These are phyloP conservation scores for Hippopotamyrus pictus DNA, from an alignment of 2,797 vertebrate species.

Conservation along the genomic window DNA sequence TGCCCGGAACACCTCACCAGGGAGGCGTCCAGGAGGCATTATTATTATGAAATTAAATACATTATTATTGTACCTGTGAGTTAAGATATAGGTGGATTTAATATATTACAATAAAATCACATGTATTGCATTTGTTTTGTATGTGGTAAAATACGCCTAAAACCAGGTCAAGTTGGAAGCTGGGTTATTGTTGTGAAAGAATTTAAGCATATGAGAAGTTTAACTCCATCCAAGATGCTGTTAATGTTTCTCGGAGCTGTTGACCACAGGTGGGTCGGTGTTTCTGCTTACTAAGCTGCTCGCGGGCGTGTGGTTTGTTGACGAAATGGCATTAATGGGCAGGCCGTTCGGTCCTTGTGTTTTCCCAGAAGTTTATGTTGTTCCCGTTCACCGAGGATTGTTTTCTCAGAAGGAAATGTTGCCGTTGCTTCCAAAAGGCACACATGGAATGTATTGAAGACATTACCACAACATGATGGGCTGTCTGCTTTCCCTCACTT, in stretches of 20 bases:
- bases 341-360: background rate
- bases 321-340: background rate
- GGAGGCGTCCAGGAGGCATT: too few species aligned
- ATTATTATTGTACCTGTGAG: background rate
- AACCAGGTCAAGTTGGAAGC: background rate
- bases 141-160: background rate
- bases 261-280: background rate
- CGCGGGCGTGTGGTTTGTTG: background rate
- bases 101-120: background rate
- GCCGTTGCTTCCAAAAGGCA: background rate
- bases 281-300: background rate
- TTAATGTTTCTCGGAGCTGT: background rate
- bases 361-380: background rate
- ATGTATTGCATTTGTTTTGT: background rate
- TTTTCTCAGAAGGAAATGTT: background rate
- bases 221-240: background rate
- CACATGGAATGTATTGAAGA: background rate
- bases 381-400: background rate
- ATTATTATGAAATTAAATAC: background rate
- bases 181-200: background rate
- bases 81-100: background rate
- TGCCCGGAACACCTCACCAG: too few species aligned
- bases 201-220: background rate
- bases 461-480: background rate
- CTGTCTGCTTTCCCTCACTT: background rate